Base-by-base conservation (phyloP, 2,888 invertebrate species). In the Nesidiocoris tenuis region DNA sequence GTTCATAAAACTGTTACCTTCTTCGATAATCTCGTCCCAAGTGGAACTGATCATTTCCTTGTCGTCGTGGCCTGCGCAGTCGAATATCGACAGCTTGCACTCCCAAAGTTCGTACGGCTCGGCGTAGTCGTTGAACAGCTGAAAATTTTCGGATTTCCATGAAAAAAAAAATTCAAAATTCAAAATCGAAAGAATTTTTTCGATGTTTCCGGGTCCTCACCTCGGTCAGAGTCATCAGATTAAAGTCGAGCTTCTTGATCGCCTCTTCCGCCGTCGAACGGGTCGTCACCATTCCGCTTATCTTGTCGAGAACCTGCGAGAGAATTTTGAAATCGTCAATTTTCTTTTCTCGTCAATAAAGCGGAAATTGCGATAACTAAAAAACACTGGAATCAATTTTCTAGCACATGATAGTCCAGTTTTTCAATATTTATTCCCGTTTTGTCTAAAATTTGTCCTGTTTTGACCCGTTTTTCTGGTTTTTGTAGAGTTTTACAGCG, bases 31-130 rank as follows among this genome's bases (percentile, higher is more conserved):
- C 82, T 94, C 91, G 78, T 90, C 90, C 97, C 98, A 98, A 71
- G 97, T 91, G 75, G 90, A 91, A 84, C 96, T 94, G 61, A 98
- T 92, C 9, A 97, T 86, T 76, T 92, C 86, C 0, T 90, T 88
- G 83, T 98, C 97, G 81, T 92, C 91, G 84, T 96, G 94, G 16
- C 96, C 95, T 3, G 97, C 96, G 83, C 96, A 96, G 81, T 96
- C 93, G 64, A 98, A 90, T 79, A 99, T 96, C 3, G 95, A 94
- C 76, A 99, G 86, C 84, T 98, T 95, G 83, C 95, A 94, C 84
- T 97, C 96, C 90, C 94, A 92, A 59, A 98, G 86, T 80, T 92
- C 90, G 83, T 93, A 93, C 1, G 92, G 92, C 81, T 95, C 95
- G 0, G 96, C 96, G 85, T 93, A 97, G 79, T 95, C 92, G 83